Evolutionary conservation across 2,888 invertebrate genomes (phyloP).

Genomic region (Scotopteryx bipunctaria): DNA sequence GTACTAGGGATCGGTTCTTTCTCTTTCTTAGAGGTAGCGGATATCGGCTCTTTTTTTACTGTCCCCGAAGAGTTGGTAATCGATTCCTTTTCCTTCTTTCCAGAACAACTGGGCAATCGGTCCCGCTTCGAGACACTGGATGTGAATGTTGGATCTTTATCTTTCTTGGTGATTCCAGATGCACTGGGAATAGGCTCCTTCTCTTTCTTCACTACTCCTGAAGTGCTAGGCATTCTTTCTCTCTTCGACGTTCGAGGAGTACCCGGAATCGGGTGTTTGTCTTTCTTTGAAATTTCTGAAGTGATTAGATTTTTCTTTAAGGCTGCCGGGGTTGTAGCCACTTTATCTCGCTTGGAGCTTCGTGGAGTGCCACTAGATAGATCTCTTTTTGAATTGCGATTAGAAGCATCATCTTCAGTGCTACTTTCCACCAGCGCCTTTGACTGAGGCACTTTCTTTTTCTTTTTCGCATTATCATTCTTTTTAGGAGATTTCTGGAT

Average conservation of each 20-base stretch:
- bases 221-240: conserved; percentile 14
- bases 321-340: not conserved
- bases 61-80: not conserved
- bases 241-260: conserved; percentile 8
- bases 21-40: conserved; percentile 38
- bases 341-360: conserved; percentile 19
- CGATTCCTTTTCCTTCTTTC: conserved; percentile 12
- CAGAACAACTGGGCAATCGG: conserved; percentile 14
- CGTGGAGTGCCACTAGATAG: conserved; percentile 71
- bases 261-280: conserved; percentile 6
- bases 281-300: conserved; percentile 21
- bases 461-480: conserved; percentile 61
- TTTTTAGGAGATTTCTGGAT: conserved; percentile 62
- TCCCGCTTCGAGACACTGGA: conserved; percentile 4
- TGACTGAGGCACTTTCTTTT: conserved; percentile 74
- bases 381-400: conserved; percentile 60
- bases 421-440: conserved; percentile 83
- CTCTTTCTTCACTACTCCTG: conserved; percentile 45
- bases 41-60: conserved; percentile 54
- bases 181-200: conserved; percentile 4
- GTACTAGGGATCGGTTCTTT: conserved; percentile 18
- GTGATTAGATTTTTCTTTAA: conserved; percentile 10
- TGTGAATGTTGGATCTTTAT: conserved; percentile 1
- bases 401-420: conserved; percentile 83
- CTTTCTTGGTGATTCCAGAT: conserved; percentile 7